Percentiles rank a stretch among this genome's conserved stretches.
Evolutionary conservation across 2,888 invertebrate species (phyloP).

Genomic region (Thysanoteuthis rhombus): DNA sequence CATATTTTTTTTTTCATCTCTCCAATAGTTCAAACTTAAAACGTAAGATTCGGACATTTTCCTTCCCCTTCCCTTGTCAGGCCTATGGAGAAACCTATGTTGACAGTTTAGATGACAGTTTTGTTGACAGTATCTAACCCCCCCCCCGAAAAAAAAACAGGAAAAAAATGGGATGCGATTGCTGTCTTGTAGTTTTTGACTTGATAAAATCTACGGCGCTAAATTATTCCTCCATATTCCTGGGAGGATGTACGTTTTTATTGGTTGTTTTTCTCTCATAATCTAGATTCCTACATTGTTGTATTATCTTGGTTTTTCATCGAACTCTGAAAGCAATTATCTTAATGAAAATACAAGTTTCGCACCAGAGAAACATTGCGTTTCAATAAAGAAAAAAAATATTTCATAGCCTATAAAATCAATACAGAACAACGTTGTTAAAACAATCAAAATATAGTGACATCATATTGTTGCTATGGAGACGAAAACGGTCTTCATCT

Average conservation of each 20-base stretch:
- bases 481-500: neutral
- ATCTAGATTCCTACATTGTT: too few relatives aligned
- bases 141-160: neutral
- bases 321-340: constrained; percentile 12
- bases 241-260: neutral
- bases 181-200: neutral
- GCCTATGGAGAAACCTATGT: too few relatives aligned
- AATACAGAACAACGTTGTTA: neutral
- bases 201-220: neutral
- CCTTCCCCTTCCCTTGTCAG: too few relatives aligned
- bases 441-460: neutral
- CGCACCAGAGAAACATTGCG: neutral
- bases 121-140: too few relatives aligned
- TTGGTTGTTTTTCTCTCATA: neutral
- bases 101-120: too few relatives aligned
- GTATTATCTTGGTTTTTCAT: neutral
- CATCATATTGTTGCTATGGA: neutral
- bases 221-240: neutral
- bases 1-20: too few relatives aligned
- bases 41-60: too few relatives aligned
- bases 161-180: neutral
- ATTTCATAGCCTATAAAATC: neutral
- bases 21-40: too few relatives aligned
- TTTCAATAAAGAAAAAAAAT: neutral
- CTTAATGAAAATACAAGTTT: neutral